These are phyloP conservation scores for Chaenocephalus aceratus DNA, from an alignment of 2,113 vertebrate species.

Conservation along the genomic window DNA sequence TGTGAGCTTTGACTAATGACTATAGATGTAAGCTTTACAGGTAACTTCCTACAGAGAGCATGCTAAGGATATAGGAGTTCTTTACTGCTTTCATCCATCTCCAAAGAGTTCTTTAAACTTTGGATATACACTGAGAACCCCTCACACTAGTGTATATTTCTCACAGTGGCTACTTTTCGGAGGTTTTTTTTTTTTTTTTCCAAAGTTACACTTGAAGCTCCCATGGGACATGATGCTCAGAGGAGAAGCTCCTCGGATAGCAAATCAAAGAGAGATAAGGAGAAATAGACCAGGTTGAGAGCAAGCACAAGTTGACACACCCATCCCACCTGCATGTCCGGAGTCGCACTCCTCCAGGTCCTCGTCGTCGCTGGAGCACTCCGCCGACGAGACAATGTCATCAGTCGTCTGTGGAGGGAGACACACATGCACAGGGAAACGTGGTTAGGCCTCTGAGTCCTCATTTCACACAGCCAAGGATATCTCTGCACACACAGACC, in stretches of 20 bases:
- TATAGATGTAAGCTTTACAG: constrained; percentile 30
- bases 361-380: constrained; percentile 98
- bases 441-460: constrained; percentile 29
- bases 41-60: constrained; percentile 49
- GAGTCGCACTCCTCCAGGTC: constrained; percentile 98
- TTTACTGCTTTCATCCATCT: constrained; percentile 57
- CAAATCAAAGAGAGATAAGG: constrained; percentile 88
- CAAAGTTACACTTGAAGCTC: constrained; percentile 86
- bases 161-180: constrained; percentile 36
- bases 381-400: constrained; percentile 96
- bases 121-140: constrained; percentile 46
- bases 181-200: constrained; percentile 31
- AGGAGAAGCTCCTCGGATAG: constrained; percentile 85
- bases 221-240: constrained; percentile 96
- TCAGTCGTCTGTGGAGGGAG: constrained; percentile 89
- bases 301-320: constrained; percentile 95
- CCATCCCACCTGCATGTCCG: constrained; percentile 97
- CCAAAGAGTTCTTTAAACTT: constrained; percentile 63
- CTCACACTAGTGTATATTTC: constrained; percentile 40
- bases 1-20: constrained; percentile 29
- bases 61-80: constrained; percentile 37
- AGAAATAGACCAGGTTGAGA: constrained; percentile 81
- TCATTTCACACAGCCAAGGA: constrained; percentile 53
- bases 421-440: neutral
- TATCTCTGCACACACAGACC: constrained; percentile 65